Conservation (phyloP, 2,888 invertebrate genomes). For the Orthonevra nobilis region DNA sequence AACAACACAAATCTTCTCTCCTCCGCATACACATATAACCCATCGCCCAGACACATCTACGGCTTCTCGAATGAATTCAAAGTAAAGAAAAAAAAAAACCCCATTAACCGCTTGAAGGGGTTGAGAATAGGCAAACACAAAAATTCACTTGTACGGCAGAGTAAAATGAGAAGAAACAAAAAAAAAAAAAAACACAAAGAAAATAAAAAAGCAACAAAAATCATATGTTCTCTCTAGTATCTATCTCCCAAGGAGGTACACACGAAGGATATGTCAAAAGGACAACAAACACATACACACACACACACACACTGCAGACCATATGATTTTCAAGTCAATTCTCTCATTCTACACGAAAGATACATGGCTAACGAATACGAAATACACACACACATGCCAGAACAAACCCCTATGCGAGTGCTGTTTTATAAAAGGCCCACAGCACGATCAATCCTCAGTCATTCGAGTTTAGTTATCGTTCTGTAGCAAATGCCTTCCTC, state of each 20-base stretch:
- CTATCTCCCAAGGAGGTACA: constrained; percentile 34
- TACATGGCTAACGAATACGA: neutral
- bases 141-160: constrained; percentile 63
- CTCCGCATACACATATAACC: constrained; percentile 31
- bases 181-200: constrained; percentile 15
- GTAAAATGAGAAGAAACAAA: neutral
- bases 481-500: constrained; percentile 67
- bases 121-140: constrained; percentile 37
- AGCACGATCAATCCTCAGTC: constrained; percentile 61
- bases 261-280: constrained; percentile 63
- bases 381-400: constrained; percentile 7
- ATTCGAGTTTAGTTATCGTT: constrained; percentile 70
- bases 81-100: neutral
- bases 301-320: constrained; percentile 18
- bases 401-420: constrained; percentile 57
- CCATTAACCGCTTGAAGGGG: constrained; percentile 46
- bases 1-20: constrained; percentile 7
- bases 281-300: constrained; percentile 29
- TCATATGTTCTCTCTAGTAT: constrained; percentile 64
- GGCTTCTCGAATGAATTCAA: too few relatives aligned
- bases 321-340: constrained; percentile 50
- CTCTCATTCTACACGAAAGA: constrained; percentile 42
- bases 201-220: constrained; percentile 60
- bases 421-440: constrained; percentile 67
- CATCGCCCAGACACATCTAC: too few relatives aligned